Evolutionary conservation across 1,140 invertebrate species (phyloP).

Genomic region (Wasmannia auropunctata): DNA sequence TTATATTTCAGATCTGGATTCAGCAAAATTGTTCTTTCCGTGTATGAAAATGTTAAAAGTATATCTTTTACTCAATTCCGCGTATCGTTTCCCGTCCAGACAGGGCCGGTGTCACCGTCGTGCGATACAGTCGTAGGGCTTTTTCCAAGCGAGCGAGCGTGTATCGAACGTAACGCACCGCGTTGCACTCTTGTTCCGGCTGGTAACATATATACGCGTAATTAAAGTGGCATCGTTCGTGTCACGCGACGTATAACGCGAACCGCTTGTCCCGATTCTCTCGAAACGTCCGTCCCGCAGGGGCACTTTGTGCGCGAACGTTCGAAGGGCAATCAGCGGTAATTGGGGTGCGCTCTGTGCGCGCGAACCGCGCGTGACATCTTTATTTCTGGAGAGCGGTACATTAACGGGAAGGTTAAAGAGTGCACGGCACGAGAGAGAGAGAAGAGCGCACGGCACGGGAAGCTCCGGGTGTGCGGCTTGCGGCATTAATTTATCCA

Average conservation of each 20-base stretch:
- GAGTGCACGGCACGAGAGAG: slow-evolving; percentile 31
- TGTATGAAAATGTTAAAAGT: too few relatives aligned
- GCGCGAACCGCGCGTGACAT: slow-evolving; percentile 50
- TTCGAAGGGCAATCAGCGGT: slow-evolving; percentile 66
- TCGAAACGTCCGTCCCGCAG: slow-evolving; percentile 31
- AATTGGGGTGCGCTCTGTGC: slow-evolving; percentile 63
- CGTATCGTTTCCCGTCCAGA: not conserved
- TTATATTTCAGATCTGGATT: too few relatives aligned
- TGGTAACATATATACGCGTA: slow-evolving; percentile 45
- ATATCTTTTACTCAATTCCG: not conserved
- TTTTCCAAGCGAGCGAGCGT: not conserved
- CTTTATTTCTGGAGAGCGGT: slow-evolving; percentile 62
- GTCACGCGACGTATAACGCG: slow-evolving; percentile 57
- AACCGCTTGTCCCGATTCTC: slow-evolving; percentile 30
- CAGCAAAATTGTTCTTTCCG: too few relatives aligned
- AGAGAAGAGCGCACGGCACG: not conserved
- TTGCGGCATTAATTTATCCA: slow-evolving; percentile 22
- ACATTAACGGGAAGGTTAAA: slow-evolving; percentile 26
- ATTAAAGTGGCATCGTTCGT: slow-evolving; percentile 62
- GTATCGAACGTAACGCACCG: not conserved
- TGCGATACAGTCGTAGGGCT: not conserved
- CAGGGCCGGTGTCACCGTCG: not conserved
- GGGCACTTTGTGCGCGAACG: slow-evolving; percentile 60
- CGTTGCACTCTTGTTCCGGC: not conserved
- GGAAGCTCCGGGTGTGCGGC: too few relatives aligned